Percentiles rank a stretch among this genome's conserved stretches.
Conservation (phyloP, 2,797 vertebrate species). For the Hydrocynus forskahlii region DNA sequence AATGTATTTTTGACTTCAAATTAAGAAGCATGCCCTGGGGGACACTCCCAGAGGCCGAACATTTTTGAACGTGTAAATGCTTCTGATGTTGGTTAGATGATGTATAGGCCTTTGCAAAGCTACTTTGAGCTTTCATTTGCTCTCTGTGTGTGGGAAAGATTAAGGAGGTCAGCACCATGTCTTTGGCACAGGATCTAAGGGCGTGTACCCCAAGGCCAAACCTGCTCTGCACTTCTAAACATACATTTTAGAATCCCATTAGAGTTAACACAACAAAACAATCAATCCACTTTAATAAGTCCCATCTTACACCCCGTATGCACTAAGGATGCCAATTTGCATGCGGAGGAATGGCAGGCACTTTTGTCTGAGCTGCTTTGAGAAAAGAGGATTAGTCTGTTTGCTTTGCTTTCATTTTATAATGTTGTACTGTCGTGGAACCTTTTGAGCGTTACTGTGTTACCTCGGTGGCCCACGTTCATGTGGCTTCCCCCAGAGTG, state of each 20-base stretch:
- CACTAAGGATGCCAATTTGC: slow-evolving; percentile 70
- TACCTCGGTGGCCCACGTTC: slow-evolving; percentile 58
- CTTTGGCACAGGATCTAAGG: slow-evolving; percentile 64
- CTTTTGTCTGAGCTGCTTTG: slow-evolving; percentile 68
- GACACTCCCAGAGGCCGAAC: slow-evolving; percentile 68
- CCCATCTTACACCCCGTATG: slow-evolving; percentile 65
- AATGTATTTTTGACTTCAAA: slow-evolving; percentile 53
- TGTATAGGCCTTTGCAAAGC: slow-evolving; percentile 30
- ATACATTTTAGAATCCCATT: slow-evolving; percentile 46
- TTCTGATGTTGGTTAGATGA: slow-evolving; percentile 58
- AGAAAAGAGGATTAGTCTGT: slow-evolving; percentile 66
- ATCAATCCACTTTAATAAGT: slow-evolving; percentile 48
- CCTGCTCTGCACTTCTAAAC: slow-evolving; percentile 65
- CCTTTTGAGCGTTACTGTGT: slow-evolving; percentile 43
- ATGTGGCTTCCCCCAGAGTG: slow-evolving; percentile 55
- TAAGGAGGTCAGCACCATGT: slow-evolving; percentile 70
- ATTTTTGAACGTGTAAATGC: slow-evolving; percentile 60
- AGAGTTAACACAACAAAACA: slow-evolving; percentile 46
- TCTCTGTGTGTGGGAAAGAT: slow-evolving; percentile 66
- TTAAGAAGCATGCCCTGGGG: slow-evolving; percentile 51
- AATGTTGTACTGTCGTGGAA: slow-evolving; percentile 59
- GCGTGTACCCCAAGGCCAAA: slow-evolving; percentile 60
- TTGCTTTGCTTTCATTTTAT: slow-evolving; percentile 71
- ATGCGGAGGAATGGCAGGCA: slow-evolving; percentile 62
- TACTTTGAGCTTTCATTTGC: slow-evolving; percentile 45